Percentiles rank a stretch among this genome's conserved stretches.
These are phyloP conservation scores for Tillus elongatus DNA, from an alignment of 2,888 invertebrate genomes.

Conservation along the genomic window DNA sequence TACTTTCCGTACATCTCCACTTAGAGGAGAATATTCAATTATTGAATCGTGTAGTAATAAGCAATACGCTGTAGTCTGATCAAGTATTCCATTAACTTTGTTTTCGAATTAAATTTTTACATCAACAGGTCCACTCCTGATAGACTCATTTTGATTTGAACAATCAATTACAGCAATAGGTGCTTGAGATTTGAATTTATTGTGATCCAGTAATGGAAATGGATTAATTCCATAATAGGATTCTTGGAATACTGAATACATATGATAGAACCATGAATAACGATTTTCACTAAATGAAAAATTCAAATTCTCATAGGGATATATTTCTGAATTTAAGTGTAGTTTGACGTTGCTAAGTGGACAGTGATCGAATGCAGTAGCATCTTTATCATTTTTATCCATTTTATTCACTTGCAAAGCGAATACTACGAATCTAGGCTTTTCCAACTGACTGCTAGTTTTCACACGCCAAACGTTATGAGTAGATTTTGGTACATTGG, in stretches of 20 bases:
- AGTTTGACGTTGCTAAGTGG: constrained; percentile 31
- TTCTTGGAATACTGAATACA: constrained; percentile 25
- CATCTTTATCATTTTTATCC: constrained; percentile 22
- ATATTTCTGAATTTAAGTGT: constrained; percentile 32
- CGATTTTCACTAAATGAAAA: constrained; percentile 23
- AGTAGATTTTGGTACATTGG: constrained; percentile 28
- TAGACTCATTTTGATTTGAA: constrained; percentile 24
- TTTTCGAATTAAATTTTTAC: constrained; percentile 27
- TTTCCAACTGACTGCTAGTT: constrained; percentile 30
- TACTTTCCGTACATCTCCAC: constrained; percentile 17
- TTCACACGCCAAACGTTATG: constrained; percentile 31
- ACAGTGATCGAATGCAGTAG: constrained; percentile 24
- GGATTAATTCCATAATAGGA: constrained; percentile 32
- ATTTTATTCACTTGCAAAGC: constrained; percentile 34
- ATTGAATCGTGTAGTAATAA: constrained; percentile 23
- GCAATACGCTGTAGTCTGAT: constrained; percentile 25
- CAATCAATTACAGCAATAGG: constrained; percentile 27
- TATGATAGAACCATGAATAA: constrained; percentile 23
- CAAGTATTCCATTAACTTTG: constrained; percentile 18
- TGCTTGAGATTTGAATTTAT: constrained; percentile 21
- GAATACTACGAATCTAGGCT: constrained; percentile 33
- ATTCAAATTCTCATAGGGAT: constrained; percentile 32
- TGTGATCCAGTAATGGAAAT: constrained; percentile 20
- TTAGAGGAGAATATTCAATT: constrained; percentile 23
- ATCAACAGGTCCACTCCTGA: constrained; percentile 25